Percentiles rank a stretch among this genome's conserved stretches.
Evolutionary conservation across 1,140 invertebrate species (phyloP).

Genomic region (Pygmarrhopalites habei): DNA sequence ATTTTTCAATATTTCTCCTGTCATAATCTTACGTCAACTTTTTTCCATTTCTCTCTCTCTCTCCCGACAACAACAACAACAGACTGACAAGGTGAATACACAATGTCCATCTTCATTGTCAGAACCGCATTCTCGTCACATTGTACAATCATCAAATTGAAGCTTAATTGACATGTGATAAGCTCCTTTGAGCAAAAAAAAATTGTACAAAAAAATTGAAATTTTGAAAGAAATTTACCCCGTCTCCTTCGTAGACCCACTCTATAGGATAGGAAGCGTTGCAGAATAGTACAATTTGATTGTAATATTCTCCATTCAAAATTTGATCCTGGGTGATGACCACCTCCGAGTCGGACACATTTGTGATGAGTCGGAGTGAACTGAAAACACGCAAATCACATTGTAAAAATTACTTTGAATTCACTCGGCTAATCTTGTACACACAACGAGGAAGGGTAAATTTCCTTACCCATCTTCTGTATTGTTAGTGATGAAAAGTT

Average conservation of each 20-base stretch:
- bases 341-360: conserved; percentile 22
- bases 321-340: conserved; percentile 24
- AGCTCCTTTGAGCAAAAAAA: background rate
- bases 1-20: too few relatives aligned
- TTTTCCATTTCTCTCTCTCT: too few relatives aligned
- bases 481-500: conserved; percentile 21
- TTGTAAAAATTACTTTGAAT: too few relatives aligned
- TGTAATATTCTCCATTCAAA: conserved; percentile 28
- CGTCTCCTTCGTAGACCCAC: conserved; percentile 36
- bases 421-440: too few relatives aligned
- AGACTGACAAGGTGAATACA: too few relatives aligned
- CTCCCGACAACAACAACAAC: too few relatives aligned
- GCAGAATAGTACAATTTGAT: conserved; percentile 34
- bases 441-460: too few relatives aligned
- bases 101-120: too few relatives aligned
- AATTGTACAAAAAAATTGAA: background rate
- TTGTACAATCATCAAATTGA: too few relatives aligned
- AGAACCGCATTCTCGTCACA: too few relatives aligned
- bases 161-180: background rate
- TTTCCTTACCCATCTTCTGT: conserved; percentile 4
- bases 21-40: too few relatives aligned
- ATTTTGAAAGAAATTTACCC: conserved; percentile 30
- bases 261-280: conserved; percentile 31
- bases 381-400: background rate
- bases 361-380: conserved; percentile 6